Evolutionary conservation across 1,140 invertebrate genomes (phyloP).

Genomic region (Orussus abietinus): DNA sequence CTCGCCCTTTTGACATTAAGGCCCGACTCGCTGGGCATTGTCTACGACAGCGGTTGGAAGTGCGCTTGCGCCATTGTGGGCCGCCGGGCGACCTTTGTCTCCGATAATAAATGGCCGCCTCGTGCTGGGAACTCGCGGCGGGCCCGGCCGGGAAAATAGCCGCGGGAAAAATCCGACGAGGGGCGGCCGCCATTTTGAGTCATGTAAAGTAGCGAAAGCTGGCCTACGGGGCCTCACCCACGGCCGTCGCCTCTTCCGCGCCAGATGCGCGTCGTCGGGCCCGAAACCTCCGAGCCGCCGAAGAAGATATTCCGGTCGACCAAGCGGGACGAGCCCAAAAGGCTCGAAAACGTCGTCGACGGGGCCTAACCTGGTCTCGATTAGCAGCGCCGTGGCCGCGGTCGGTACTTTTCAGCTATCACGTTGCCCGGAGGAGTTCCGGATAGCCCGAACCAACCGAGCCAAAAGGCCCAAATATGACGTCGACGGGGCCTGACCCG

Average conservation of each 20-base stretch:
- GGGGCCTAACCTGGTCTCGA: too few species aligned
- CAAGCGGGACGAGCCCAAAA: too few species aligned
- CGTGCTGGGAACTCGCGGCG: slow-evolving; percentile 24
- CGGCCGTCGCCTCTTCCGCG: slow-evolving; percentile 6
- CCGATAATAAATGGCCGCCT: slow-evolving; percentile 38
- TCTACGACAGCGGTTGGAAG: slow-evolving; percentile 33
- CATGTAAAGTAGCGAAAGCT: slow-evolving; percentile 12
- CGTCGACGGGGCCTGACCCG: too few species aligned
- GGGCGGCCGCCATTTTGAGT: slow-evolving; percentile 11
- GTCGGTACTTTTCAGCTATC: too few species aligned
- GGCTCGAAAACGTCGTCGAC: too few species aligned
- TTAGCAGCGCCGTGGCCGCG: too few species aligned
- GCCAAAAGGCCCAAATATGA: too few species aligned
- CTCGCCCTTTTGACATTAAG: slow-evolving; percentile 39
- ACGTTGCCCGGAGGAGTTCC: too few species aligned
- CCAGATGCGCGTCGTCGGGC: too few species aligned
- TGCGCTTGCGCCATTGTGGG: slow-evolving; percentile 29
- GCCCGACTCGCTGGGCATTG: slow-evolving; percentile 33
- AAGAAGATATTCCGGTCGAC: too few species aligned
- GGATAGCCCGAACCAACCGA: too few species aligned
- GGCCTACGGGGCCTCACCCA: slow-evolving; percentile 6
- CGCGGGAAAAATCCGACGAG: slow-evolving; percentile 6
- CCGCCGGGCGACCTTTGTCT: slow-evolving; percentile 35
- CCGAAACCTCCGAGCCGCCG: too few species aligned
- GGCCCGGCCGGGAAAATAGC: slow-evolving; percentile 10